Conservation (phyloP, 1,140 invertebrate species). For the Drosophila hydei region DNA sequence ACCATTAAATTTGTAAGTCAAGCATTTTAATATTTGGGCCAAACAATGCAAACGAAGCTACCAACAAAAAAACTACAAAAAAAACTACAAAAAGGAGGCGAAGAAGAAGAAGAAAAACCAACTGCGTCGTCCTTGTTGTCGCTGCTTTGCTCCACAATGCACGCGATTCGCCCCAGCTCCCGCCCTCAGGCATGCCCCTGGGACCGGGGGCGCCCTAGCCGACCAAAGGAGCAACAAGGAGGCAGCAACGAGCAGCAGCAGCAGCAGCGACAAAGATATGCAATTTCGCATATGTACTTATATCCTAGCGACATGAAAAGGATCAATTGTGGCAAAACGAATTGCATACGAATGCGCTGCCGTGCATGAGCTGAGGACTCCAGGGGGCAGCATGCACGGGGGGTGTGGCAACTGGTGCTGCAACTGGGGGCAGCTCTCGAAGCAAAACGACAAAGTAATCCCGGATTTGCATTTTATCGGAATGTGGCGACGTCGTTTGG, state of each 20-base stretch:
- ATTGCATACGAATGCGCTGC: constrained; percentile 79
- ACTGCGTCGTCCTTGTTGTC: constrained; percentile 20
- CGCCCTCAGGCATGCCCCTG: background rate
- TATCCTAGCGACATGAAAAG: constrained; percentile 82
- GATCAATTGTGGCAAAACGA: constrained; percentile 83
- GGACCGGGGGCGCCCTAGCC: constrained; percentile 6
- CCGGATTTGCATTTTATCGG: constrained; percentile 81
- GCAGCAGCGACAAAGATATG: constrained; percentile 72
- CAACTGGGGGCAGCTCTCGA: constrained; percentile 66
- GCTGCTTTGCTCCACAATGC: constrained; percentile 14
- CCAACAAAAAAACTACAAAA: constrained; percentile 24
- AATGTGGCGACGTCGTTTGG: constrained; percentile 70
- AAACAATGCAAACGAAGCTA: constrained; percentile 80
- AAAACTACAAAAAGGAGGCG: background rate
- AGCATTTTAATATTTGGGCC: constrained; percentile 82
- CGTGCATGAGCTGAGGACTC: constrained; percentile 37
- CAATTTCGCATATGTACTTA: constrained; percentile 83
- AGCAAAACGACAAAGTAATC: constrained; percentile 82
- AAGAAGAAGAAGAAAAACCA: constrained; percentile 13
- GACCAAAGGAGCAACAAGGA: constrained; percentile 37
- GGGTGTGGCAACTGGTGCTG: constrained; percentile 12
- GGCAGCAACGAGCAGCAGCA: constrained; percentile 41
- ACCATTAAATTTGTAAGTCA: constrained; percentile 82
- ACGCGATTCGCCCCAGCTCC: constrained; percentile 25
- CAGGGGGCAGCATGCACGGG: background rate